A percentile compares a stretch with the other conserved stretches of the same genome.
phyloP scores from a whole-genome alignment of 2,888 invertebrate genomes.

The Pyrocoelia pectoralis region DNA sequence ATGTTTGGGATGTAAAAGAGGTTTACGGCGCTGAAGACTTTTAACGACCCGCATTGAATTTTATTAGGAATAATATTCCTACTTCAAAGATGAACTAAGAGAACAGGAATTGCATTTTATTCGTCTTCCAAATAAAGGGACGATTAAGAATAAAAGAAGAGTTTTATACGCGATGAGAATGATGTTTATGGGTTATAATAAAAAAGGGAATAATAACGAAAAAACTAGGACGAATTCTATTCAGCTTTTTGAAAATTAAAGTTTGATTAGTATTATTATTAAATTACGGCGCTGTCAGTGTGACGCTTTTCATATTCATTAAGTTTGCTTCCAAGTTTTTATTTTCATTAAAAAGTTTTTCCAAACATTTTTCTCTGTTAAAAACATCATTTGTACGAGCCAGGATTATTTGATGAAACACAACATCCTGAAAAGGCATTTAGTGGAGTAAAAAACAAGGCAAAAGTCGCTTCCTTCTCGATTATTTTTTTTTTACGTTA shows the following conservation, averaged over 20 bases:
- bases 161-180: not conserved
- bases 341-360: not conserved
- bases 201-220: not conserved
- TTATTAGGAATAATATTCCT: conserved; percentile 3
- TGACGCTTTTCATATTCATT: not conserved
- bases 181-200: not conserved
- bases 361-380: too few relatives aligned
- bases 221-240: not conserved
- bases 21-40: conserved; percentile 12
- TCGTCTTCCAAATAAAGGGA: not conserved
- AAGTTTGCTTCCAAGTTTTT: not conserved
- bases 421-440: too few relatives aligned
- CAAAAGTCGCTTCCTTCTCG: too few relatives aligned
- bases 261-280: not conserved
- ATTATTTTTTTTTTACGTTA: too few relatives aligned
- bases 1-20: conserved; percentile 20
- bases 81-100: not conserved
- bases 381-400: too few relatives aligned
- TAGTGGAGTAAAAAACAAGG: too few relatives aligned
- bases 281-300: not conserved
- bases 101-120: not conserved
- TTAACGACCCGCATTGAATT: conserved; percentile 20
- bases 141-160: not conserved
- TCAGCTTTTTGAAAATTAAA: not conserved
- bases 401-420: too few relatives aligned